These are phyloP conservation scores for Armadillidium nasatum DNA, from an alignment of 1,140 invertebrate species.

Conservation along the genomic window DNA sequence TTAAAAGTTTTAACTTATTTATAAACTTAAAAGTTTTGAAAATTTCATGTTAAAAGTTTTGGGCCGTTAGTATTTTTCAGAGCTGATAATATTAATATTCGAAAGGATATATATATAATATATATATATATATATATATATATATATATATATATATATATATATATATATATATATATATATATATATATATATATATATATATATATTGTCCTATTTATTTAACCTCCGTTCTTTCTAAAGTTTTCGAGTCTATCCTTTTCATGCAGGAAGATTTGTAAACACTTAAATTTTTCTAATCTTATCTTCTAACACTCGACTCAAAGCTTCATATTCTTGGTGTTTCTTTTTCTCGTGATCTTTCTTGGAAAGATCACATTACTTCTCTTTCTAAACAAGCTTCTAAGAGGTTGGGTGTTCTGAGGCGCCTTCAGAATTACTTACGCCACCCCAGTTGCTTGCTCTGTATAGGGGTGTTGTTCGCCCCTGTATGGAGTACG, in stretches of 20 bases:
- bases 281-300: too few species aligned
- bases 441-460: too few species aligned
- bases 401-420: too few species aligned
- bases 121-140: constrained; percentile 6
- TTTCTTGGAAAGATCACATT: too few species aligned
- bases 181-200: constrained; percentile 2
- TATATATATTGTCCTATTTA: too few species aligned
- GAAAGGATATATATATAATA: background rate
- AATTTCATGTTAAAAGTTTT: background rate
- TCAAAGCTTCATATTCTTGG: background rate
- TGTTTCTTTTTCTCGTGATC: background rate
- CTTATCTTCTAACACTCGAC: background rate
- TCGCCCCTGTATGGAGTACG: too few species aligned
- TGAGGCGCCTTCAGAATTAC: too few species aligned
- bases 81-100: background rate
- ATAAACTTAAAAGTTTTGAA: background rate
- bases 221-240: too few species aligned
- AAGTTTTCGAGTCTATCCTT: too few species aligned
- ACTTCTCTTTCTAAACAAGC: too few species aligned
- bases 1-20: background rate
- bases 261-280: too few species aligned
- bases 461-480: too few species aligned
- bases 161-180: background rate
- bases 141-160: constrained; percentile 6
- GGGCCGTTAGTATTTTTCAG: background rate